Percentiles rank a stretch among this genome's conserved stretches.
Conservation (phyloP, 1,140 invertebrate genomes). For the Eumeta japonica region DNA sequence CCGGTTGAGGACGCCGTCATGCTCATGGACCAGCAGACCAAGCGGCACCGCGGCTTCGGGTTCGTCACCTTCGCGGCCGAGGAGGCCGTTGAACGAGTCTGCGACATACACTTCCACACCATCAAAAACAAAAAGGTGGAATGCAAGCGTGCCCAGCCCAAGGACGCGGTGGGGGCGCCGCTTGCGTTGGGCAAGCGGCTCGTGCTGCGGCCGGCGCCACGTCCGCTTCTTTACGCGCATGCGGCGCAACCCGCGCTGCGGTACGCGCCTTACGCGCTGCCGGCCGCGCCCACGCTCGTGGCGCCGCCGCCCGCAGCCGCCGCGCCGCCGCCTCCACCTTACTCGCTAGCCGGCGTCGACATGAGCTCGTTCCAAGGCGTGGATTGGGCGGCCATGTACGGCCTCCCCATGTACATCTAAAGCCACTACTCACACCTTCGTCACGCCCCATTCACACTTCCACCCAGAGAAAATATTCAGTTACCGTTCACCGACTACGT, state of each 20-base stretch:
- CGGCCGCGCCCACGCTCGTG: conserved; percentile 52
- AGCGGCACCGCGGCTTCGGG: conserved; percentile 85
- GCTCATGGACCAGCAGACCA: conserved; percentile 93
- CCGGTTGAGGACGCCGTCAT: conserved; percentile 91
- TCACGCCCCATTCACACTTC: too few species aligned
- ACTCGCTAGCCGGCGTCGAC: conserved; percentile 82
- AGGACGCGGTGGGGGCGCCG: conserved; percentile 76
- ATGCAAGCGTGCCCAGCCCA: conserved; percentile 90
- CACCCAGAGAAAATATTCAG: too few species aligned
- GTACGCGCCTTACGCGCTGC: conserved; percentile 50
- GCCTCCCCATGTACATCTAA: conserved; percentile 88
- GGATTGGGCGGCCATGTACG: conserved; percentile 87
- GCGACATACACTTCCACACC: conserved; percentile 90
- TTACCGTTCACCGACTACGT: too few species aligned
- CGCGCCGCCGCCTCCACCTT: conserved; percentile 71
- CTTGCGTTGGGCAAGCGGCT: conserved; percentile 48
- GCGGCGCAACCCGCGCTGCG: conserved; percentile 62
- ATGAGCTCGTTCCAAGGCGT: conserved; percentile 89
- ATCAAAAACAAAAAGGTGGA: conserved; percentile 93
- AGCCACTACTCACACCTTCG: conserved; percentile 14
- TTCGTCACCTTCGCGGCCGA: conserved; percentile 92
- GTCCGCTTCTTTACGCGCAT: conserved; percentile 39
- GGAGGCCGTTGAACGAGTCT: conserved; percentile 86
- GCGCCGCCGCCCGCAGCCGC: conserved; percentile 60
- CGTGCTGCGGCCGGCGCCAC: conserved; percentile 35